Conservation (phyloP, 2,888 invertebrate genomes). For the Acheta domesticus region DNA sequence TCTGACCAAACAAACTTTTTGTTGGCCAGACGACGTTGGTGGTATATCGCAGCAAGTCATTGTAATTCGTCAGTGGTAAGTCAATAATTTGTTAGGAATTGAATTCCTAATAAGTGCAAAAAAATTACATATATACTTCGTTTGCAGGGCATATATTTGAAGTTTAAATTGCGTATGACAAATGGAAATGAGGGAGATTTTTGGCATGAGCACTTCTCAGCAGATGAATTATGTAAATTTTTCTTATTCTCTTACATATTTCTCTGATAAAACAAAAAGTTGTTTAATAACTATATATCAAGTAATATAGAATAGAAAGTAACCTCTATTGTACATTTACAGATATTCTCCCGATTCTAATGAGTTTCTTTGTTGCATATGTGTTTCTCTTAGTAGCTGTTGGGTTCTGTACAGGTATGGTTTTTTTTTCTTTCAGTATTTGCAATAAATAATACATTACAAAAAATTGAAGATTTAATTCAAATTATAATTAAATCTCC, state of each 20-base stretch:
- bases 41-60: constrained; percentile 85
- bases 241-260: constrained; percentile 26
- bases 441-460: not conserved
- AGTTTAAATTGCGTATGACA: constrained; percentile 81
- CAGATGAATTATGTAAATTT: constrained; percentile 88
- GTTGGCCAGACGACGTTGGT: constrained; percentile 85
- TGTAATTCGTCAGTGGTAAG: constrained; percentile 65
- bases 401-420: constrained; percentile 61
- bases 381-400: constrained; percentile 67
- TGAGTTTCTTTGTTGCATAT: constrained; percentile 71
- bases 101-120: constrained; percentile 28
- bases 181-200: constrained; percentile 77
- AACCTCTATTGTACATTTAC: constrained; percentile 37
- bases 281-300: not conserved
- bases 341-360: constrained; percentile 83
- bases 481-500: no score
- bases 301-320: not conserved
- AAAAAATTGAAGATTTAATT: no score
- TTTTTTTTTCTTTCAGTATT: not conserved
- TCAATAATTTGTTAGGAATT: constrained; percentile 21
- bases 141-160: constrained; percentile 69
- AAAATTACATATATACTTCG: constrained; percentile 12
- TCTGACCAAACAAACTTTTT: constrained; percentile 68
- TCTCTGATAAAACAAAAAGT: not conserved
- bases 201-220: constrained; percentile 88